Conservation (phyloP, 2,113 vertebrate species). For the Indicator maculatus region DNA sequence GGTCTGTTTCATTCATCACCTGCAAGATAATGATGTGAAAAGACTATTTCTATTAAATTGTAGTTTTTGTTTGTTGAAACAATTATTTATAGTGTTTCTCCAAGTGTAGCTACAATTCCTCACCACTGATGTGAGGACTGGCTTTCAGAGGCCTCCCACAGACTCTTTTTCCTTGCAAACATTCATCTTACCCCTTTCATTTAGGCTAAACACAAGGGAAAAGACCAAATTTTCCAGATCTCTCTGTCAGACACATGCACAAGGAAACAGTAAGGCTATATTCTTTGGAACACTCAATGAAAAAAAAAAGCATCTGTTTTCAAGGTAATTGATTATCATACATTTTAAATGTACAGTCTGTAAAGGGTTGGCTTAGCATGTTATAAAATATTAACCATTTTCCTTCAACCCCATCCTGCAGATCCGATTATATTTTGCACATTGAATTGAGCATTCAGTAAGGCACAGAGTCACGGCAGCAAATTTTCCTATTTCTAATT, state of each 20-base stretch:
- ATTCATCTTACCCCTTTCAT: not conserved
- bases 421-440: conserved; percentile 32
- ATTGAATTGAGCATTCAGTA: conserved; percentile 66
- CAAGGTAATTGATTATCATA: conserved; percentile 7
- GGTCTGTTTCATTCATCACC: conserved; percentile 5
- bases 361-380: conserved; percentile 9
- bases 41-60: not conserved
- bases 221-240: not conserved
- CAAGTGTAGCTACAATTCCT: not conserved
- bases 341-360: conserved; percentile 14
- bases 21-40: not conserved
- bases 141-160: not conserved
- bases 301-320: not conserved
- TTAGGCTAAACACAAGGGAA: not conserved
- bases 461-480: conserved; percentile 31
- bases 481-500: conserved; percentile 71
- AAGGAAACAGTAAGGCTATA: not conserved
- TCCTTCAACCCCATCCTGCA: not conserved
- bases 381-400: conserved; percentile 40
- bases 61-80: not conserved
- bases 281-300: not conserved
- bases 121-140: not conserved
- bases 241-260: not conserved
- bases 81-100: conserved; percentile 1
- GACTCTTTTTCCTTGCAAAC: not conserved